phyloP scores from a whole-genome alignment of 1,140 invertebrate species.

The Sarcophaga bullata region DNA sequence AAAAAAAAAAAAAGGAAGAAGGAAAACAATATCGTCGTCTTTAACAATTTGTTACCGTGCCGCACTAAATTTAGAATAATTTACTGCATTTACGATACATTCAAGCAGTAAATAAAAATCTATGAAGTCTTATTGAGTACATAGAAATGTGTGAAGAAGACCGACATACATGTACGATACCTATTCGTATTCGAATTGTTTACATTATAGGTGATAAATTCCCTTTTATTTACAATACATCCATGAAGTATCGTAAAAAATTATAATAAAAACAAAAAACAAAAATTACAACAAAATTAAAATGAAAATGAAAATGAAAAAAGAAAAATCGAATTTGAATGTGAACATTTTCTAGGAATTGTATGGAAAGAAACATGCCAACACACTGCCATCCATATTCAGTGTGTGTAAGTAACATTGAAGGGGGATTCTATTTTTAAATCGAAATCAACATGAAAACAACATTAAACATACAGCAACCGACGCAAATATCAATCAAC shows the following conservation, averaged over 20 bases:
- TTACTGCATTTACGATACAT: too few relatives aligned
- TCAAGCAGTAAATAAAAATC: too few relatives aligned
- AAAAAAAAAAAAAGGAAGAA: too few relatives aligned
- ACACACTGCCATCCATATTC: not conserved
- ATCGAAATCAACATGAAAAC: not conserved
- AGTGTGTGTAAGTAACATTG: not conserved
- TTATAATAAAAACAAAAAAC: not conserved
- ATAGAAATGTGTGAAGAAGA: too few relatives aligned
- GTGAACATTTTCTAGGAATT: slow-evolving; percentile 11
- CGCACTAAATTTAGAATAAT: too few relatives aligned
- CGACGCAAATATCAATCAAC: slow-evolving; percentile 13
- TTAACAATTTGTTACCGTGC: too few relatives aligned
- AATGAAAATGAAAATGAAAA: too few relatives aligned
- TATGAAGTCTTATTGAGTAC: too few relatives aligned
- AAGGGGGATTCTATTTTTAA: slow-evolving; percentile 8
- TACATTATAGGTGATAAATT: not conserved
- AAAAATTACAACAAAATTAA: too few relatives aligned
- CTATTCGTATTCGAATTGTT: not conserved
- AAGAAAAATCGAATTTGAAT: not conserved
- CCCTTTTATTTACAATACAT: not conserved
- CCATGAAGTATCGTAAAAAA: not conserved
- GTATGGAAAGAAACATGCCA: not conserved
- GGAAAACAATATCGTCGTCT: too few relatives aligned
- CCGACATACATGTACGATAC: too few relatives aligned
- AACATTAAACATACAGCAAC: slow-evolving; percentile 5